These are phyloP conservation scores for Eupithecia exiguata DNA, from an alignment of 2,888 invertebrate genomes.

Conservation along the genomic window DNA sequence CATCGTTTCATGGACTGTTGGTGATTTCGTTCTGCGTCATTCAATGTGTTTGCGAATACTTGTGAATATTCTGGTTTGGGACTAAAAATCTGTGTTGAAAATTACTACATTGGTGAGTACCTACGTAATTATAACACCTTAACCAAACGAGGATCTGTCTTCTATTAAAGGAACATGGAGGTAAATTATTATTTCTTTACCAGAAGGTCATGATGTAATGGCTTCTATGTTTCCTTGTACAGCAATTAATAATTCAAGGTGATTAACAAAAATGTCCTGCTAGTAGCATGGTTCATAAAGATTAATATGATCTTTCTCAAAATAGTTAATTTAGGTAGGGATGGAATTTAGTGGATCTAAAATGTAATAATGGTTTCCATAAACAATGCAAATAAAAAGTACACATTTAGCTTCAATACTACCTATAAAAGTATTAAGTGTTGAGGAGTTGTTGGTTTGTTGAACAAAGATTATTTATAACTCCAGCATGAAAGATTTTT, in stretches of 20 bases:
- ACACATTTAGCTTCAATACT: background rate
- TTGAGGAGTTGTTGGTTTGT: background rate
- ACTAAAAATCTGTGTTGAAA: slow-evolving; percentile 38
- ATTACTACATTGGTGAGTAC: slow-evolving; percentile 51
- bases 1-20: slow-evolving; percentile 66
- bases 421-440: background rate
- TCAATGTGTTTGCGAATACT: slow-evolving; percentile 53
- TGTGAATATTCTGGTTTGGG: slow-evolving; percentile 36
- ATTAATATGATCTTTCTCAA: background rate
- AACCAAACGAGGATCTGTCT: background rate
- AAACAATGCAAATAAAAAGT: background rate
- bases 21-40: slow-evolving; percentile 72
- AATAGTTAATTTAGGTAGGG: background rate
- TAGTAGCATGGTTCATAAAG: background rate
- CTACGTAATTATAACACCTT: background rate
- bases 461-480: background rate
- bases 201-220: slow-evolving; percentile 60
- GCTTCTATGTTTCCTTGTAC: slow-evolving; percentile 46
- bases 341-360: background rate
- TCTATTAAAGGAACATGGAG: background rate
- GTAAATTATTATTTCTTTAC: slow-evolving; percentile 13
- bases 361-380: background rate
- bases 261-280: background rate
- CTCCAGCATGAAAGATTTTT: background rate
- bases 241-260: slow-evolving; percentile 8